Base-by-base conservation (phyloP, 2,113 vertebrate genomes). In the Seriola aureovittata region DNA sequence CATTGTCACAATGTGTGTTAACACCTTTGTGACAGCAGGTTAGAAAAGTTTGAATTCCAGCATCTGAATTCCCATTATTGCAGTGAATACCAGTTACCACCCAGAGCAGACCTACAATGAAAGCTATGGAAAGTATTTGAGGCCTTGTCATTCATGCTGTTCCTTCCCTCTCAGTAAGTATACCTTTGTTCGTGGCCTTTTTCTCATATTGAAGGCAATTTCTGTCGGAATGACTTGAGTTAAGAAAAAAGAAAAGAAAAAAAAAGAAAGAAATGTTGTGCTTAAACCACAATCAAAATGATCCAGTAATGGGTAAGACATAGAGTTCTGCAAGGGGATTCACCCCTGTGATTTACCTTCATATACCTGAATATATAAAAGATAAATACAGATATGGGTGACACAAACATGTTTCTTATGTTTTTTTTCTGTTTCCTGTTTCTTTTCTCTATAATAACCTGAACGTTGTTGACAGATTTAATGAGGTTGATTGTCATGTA, bases 161-260 rank as follows among this genome's bases (percentile, higher is more conserved):
- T 81, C 70, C 50, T 63, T 23, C 42, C 21, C 21, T 66, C 55
- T 77, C n/a, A 59, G 57, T 72, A 81, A 44, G 77, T 71, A 64
- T 19, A 78, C 3, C 1, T 84, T 38, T 77, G 46, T 71, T 70
- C 2, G 3, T 54, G 38, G 44, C 71, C 73, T 74, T 29, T 29
- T 29, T 29, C 29, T 29, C 44, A 58, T 32, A 69, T 58, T 74
- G 59, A 89, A 88, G 64, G 80, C 71, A 80, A 71, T 85, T 78
- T 67, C 3, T 68, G 62, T 78, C 46, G 50, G 21, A 73, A 71
- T 34, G 52, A 60, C 42, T 85, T 19, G 25, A 78, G 62, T 85
- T 76, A n/a, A 29, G 29, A 29, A 29, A 29, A 29, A 29, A 29
- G 2, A 29, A 29, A 29, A 29, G 29, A 29, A 29, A 29, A 29